Evolutionary conservation across 2,888 invertebrate genomes (phyloP).

Genomic region (Platypus cylindrus): DNA sequence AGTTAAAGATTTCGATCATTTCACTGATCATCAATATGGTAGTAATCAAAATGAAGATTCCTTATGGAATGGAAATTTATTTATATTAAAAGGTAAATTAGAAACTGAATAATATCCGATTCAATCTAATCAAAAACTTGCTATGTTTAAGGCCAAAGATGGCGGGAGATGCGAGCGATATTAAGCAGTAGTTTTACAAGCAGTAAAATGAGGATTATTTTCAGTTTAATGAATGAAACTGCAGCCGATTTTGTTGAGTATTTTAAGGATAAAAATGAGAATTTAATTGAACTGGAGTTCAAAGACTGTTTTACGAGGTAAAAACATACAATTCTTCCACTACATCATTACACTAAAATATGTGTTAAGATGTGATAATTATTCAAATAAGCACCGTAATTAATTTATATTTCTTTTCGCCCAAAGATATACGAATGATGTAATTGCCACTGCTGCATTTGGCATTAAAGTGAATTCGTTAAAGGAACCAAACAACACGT

Average conservation of each 20-base stretch:
- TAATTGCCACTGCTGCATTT: conserved; percentile 32
- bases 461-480: conserved; percentile 40
- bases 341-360: too few species aligned
- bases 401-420: too few species aligned
- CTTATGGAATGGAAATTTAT: conserved; percentile 36
- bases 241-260: conserved; percentile 17
- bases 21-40: conserved; percentile 36
- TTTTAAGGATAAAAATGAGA: conserved; percentile 21
- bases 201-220: conserved; percentile 31
- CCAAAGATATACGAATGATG: conserved; percentile 40
- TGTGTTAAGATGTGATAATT: too few species aligned
- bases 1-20: conserved; percentile 47
- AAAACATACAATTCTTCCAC: too few species aligned
- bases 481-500: conserved; percentile 30
- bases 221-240: conserved; percentile 20
- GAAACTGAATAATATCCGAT: too few species aligned
- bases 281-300: conserved; percentile 29
- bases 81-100: conserved; percentile 23
- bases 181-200: conserved; percentile 29
- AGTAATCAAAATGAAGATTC: conserved; percentile 32
- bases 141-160: conserved; percentile 21
- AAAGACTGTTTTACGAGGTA: conserved; percentile 34
- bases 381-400: too few species aligned
- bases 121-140: too few species aligned
- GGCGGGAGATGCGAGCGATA: conserved; percentile 28